These are phyloP conservation scores for Macaca mulatta DNA, from an alignment of 2,113 vertebrate species.

Conservation along the genomic window DNA sequence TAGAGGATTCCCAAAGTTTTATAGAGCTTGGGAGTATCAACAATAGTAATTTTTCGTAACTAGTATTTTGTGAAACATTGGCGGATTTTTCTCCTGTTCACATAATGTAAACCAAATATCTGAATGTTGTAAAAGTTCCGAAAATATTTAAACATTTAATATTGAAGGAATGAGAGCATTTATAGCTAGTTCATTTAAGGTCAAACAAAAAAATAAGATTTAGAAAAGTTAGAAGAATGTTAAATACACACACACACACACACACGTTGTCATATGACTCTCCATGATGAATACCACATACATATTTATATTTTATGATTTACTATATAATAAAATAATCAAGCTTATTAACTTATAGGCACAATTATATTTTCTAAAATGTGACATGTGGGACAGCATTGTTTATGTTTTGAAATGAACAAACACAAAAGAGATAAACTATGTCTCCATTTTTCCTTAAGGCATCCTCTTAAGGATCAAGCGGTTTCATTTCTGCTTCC, in stretches of 20 bases:
- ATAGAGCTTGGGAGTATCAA: neutral
- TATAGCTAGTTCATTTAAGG: neutral
- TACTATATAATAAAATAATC: neutral
- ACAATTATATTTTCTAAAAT: neutral
- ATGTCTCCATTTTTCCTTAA: neutral
- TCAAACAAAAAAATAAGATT: neutral
- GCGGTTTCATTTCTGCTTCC: constrained; percentile 55
- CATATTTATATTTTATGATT: neutral
- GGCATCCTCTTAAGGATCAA: constrained; percentile 16
- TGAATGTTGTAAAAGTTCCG: neutral
- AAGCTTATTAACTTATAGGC: neutral
- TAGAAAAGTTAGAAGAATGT: neutral
- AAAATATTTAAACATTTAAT: neutral
- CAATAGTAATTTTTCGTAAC: neutral
- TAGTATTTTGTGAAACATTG: neutral
- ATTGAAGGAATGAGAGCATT: neutral
- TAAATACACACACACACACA: neutral
- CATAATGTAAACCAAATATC: neutral
- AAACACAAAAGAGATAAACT: neutral
- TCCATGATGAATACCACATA: neutral
- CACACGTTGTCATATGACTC: neutral
- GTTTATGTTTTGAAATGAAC: constrained; percentile 11
- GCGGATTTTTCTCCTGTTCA: neutral
- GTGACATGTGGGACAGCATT: neutral
- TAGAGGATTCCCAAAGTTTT: neutral